phyloP scores from a whole-genome alignment of 23 tunicate species.

The Corella eumyota region DNA sequence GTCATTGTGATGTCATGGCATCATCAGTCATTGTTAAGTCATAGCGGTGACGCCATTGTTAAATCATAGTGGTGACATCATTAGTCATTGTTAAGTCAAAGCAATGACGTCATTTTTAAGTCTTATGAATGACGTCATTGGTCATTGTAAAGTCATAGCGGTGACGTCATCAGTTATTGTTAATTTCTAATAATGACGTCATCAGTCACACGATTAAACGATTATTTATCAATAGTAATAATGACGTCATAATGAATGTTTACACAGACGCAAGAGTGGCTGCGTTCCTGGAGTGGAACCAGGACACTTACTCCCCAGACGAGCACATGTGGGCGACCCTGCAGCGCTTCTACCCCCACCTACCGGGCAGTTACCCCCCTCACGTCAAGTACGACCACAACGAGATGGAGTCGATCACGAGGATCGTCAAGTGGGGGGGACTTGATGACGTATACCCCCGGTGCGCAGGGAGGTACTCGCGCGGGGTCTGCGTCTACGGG shows the following conservation, averaged over 20 bases:
- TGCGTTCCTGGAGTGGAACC: conserved; percentile 71
- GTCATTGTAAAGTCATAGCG: too few species aligned
- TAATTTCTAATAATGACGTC: too few species aligned
- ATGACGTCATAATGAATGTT: too few species aligned
- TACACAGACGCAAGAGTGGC: conserved; percentile 52
- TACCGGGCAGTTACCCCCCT: conserved; percentile 93
- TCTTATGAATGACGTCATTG: too few species aligned
- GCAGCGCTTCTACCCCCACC: conserved; percentile 52
- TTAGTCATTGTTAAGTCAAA: too few species aligned
- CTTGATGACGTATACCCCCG: conserved; percentile 81
- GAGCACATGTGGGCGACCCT: conserved; percentile 96
- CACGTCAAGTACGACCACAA: conserved; percentile 90
- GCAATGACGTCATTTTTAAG: too few species aligned
- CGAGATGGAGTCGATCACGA: conserved; percentile 62
- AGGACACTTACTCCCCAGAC: conserved; percentile 96
- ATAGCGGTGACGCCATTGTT: too few species aligned
- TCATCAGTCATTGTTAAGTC: neutral
- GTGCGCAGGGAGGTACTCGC: conserved; percentile 62
- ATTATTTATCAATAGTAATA: too few species aligned
- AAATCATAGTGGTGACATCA: too few species aligned
- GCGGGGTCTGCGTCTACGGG: conserved; percentile 91
- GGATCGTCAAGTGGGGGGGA: conserved; percentile 91
- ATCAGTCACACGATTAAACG: too few species aligned
- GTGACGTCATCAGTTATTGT: too few species aligned
- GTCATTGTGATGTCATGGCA: neutral